Conservation (phyloP, 2,113 vertebrate species). For the Cynocephalus volans region DNA sequence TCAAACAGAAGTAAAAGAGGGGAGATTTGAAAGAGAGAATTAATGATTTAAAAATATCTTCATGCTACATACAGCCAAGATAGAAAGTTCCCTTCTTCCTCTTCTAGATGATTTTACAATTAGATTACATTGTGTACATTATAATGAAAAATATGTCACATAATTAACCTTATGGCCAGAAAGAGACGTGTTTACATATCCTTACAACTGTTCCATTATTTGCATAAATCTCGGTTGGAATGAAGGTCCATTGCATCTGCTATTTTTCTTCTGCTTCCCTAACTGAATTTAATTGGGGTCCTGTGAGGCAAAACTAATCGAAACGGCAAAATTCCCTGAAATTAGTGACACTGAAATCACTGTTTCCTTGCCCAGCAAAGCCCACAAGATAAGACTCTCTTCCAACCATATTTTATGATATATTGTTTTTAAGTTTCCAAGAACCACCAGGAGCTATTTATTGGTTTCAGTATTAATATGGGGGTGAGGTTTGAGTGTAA, state of each 20-base stretch:
- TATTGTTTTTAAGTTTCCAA: neutral
- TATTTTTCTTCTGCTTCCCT: neutral
- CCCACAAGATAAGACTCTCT: neutral
- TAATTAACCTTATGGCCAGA: neutral
- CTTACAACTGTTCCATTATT: neutral
- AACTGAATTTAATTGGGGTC: neutral
- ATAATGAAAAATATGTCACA: neutral
- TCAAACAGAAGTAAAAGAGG: neutral
- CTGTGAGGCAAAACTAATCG: neutral
- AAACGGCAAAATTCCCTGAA: conserved; percentile 33
- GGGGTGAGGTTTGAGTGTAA: neutral
- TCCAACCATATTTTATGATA: neutral
- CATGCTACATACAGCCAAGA: neutral
- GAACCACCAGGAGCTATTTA: neutral
- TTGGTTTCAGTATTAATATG: neutral
- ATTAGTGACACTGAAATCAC: neutral
- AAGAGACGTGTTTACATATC: neutral
- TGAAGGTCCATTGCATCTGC: neutral
- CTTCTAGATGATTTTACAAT: conserved; percentile 3
- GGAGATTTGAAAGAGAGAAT: neutral
- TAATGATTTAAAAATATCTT: neutral
- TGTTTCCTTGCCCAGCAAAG: neutral
- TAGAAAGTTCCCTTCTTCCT: neutral
- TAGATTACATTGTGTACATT: neutral
- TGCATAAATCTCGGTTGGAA: neutral